These are phyloP conservation scores for Cliona cf. orientalis DNA, from an alignment of 37 sponge, comb jelly and placozoan species.

Conservation along the genomic window DNA sequence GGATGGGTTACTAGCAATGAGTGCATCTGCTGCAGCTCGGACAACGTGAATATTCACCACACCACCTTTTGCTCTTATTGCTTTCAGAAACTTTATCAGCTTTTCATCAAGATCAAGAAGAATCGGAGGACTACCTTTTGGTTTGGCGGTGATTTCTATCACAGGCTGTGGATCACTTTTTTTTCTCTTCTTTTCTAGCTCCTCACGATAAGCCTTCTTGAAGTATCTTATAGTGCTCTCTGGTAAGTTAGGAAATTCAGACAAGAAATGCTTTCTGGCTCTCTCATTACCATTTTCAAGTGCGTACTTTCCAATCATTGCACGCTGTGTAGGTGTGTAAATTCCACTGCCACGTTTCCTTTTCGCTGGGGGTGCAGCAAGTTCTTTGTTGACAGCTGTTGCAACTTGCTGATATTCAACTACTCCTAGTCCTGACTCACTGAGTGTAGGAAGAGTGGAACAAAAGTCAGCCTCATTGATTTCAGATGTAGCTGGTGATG, in stretches of 20 bases:
- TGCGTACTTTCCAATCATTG: conserved; percentile 41
- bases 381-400: conserved; percentile 1
- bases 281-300: conserved; percentile 59
- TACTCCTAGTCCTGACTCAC: conserved; percentile 22
- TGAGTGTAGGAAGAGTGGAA: not conserved
- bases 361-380: conserved; percentile 4
- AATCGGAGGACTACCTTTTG: conserved; percentile 38
- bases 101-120: conserved; percentile 48
- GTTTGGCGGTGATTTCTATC: not conserved
- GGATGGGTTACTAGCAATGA: conserved; percentile 48
- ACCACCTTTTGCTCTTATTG: conserved; percentile 34
- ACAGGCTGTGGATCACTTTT: conserved; percentile 44
- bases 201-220: conserved; percentile 37
- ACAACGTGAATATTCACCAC: conserved; percentile 60
- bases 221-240: conserved; percentile 59
- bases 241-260: conserved; percentile 26
- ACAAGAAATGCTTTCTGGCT: conserved; percentile 33
- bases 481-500: not conserved
- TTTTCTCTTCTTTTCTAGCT: conserved; percentile 27
- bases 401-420: not conserved
- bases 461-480: not conserved
- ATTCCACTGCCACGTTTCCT: conserved; percentile 2
- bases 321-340: conserved; percentile 44
- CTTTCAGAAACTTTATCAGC: conserved; percentile 38
- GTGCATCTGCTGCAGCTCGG: conserved; percentile 50